These are phyloP conservation scores for Brachyptera putata DNA, from an alignment of 2,888 invertebrate species.

Conservation along the genomic window DNA sequence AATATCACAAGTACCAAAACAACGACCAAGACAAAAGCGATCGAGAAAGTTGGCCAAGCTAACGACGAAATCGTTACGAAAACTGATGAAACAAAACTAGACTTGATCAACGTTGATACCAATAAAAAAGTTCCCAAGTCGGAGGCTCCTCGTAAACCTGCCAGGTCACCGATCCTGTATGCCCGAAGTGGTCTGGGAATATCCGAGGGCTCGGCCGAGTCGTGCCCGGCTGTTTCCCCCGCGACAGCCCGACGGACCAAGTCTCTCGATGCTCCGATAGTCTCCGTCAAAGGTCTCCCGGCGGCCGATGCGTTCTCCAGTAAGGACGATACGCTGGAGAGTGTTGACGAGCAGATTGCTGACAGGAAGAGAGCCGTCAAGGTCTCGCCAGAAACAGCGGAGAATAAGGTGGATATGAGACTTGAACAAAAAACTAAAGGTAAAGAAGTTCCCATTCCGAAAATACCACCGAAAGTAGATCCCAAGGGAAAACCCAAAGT, in stretches of 20 bases:
- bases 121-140: no score
- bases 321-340: slow-evolving; percentile 82
- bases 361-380: slow-evolving; percentile 38
- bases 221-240: slow-evolving; percentile 68
- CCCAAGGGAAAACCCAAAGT: slow-evolving; percentile 48
- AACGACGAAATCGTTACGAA: no score
- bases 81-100: no score
- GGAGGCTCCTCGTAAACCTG: no score
- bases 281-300: slow-evolving; percentile 72
- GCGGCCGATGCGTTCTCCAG: slow-evolving; percentile 83
- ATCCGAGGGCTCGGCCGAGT: slow-evolving; percentile 78
- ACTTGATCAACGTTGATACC: no score
- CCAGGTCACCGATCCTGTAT: slow-evolving; percentile 73
- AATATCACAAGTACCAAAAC: no score
- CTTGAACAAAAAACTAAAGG: no score
- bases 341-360: slow-evolving; percentile 43
- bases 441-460: no score
- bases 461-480: slow-evolving; percentile 42
- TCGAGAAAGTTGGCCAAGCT: no score
- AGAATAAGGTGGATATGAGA: no score
- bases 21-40: no score
- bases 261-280: slow-evolving; percentile 79
- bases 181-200: slow-evolving; percentile 75
- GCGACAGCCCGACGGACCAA: slow-evolving; percentile 72
- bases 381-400: neutral